Percentiles rank a stretch among this genome's conserved stretches.
Conservation (phyloP, 2,113 vertebrate genomes). For the Eurypyga helias region DNA sequence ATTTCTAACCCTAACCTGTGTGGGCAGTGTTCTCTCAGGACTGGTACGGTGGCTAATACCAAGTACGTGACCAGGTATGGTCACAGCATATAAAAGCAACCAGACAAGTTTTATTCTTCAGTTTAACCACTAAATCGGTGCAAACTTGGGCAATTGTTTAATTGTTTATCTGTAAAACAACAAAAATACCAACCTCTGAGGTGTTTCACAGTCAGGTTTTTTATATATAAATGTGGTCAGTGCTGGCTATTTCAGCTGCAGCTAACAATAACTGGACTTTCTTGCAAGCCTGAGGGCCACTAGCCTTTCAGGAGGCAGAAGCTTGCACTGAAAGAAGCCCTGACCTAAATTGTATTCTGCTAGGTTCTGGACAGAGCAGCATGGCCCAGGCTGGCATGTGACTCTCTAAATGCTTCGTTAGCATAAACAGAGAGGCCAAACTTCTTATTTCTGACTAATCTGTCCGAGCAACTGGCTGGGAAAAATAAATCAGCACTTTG, state of each 20-base stretch:
- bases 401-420: neutral
- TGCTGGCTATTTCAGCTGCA: neutral
- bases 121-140: neutral
- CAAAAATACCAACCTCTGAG: neutral
- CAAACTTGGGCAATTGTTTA: neutral
- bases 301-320: neutral
- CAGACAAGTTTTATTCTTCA: neutral
- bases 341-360: constrained; percentile 18
- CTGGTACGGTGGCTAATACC: neutral
- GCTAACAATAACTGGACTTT: neutral
- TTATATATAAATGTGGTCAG: neutral
- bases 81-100: neutral
- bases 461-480: neutral
- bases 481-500: neutral
- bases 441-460: neutral
- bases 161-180: neutral
- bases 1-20: neutral
- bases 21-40: neutral
- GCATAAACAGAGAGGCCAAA: neutral
- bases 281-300: neutral
- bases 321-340: neutral
- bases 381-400: neutral
- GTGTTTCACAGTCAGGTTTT: neutral
- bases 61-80: neutral
- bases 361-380: neutral